Conservation (phyloP, 2,888 invertebrate species). For the Agrilus mali region DNA sequence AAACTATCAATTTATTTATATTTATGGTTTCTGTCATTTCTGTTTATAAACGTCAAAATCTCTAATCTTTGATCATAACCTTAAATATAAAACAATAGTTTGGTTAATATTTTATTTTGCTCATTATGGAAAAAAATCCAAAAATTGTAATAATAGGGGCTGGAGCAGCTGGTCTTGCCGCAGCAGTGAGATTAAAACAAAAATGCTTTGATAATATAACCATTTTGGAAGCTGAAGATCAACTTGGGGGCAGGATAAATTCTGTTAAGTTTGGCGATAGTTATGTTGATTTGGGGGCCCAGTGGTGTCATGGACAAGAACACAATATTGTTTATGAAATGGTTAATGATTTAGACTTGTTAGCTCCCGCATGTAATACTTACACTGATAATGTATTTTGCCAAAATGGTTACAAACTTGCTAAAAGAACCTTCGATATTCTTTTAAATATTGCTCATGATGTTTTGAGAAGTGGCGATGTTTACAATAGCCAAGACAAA, state of each 20-base stretch:
- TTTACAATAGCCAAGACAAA: constrained; percentile 7
- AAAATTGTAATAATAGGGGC: constrained; percentile 44
- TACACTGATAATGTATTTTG: constrained; percentile 24
- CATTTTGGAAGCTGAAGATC: constrained; percentile 33
- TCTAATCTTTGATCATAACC: no score
- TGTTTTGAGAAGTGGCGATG: background rate
- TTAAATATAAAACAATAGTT: no score
- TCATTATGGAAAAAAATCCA: constrained; percentile 8
- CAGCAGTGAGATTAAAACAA: constrained; percentile 36
- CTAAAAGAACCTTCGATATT: constrained; percentile 11
- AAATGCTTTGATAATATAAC: constrained; percentile 36
- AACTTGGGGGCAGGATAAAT: constrained; percentile 28
- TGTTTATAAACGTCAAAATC: no score
- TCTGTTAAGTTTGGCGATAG: constrained; percentile 15
- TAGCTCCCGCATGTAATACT: constrained; percentile 31
- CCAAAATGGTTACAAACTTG: background rate
- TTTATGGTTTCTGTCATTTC: no score
- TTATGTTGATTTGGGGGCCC: constrained; percentile 26
- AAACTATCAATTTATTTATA: no score
- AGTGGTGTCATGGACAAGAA: constrained; percentile 33
- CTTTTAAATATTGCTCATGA: constrained; percentile 19
- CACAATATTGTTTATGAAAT: constrained; percentile 28
- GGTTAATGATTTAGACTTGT: constrained; percentile 23
- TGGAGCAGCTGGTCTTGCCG: constrained; percentile 43
- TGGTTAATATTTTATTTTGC: no score